Evolutionary conservation across 2,113 vertebrate species (phyloP), one percentile per base, ranked within the genome.

Genomic region (Nyctibius bracteatus): DNA sequence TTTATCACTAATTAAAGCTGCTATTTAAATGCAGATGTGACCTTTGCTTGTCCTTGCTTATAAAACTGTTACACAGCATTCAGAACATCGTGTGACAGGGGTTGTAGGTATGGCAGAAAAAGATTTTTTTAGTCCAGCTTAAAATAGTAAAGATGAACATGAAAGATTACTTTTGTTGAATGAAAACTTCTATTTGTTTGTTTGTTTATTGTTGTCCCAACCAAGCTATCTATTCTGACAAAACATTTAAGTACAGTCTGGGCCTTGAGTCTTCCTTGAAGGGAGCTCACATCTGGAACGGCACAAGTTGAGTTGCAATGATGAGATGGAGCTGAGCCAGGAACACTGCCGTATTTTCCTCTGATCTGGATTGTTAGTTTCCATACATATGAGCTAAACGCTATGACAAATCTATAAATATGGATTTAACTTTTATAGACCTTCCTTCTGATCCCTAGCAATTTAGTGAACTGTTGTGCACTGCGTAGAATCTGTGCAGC

Each of bases 81-180:
- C 59, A 37, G 72, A 84, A 46, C 5, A 5, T 11, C 47, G 37
- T 83, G 35, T 52, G 44, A 19, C 17, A 33, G 14, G 30, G 10
- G 2, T 30, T 75, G 28, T 35, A 57, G 1, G 1, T 66, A 10
- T 0, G 5, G 16, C 49, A 71, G 61, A 51, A 58, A 70, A 49
- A n/a, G 2, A 7, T 18, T 8, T 28, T 73, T 63, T 73, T 27
- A 31, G 33, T 75, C 10, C 80, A 35, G 10, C 9, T 74, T 74
- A 54, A 35, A 81, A 33, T n/a, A 67, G 21, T 47, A 24, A 65
- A 81, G 25, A 30, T 71, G 16, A 31, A 67, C 8, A 24, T 0
- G 0, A 41, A 85, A 65, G 9, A 54, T 61, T 31, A 37, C 10
- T 77, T 77, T 33, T 2, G 1, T 54, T 66, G 31, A 77, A 23